Evolutionary conservation across 2,113 vertebrate genomes (phyloP).

Genomic region (Pseudopodoces humilis): DNA sequence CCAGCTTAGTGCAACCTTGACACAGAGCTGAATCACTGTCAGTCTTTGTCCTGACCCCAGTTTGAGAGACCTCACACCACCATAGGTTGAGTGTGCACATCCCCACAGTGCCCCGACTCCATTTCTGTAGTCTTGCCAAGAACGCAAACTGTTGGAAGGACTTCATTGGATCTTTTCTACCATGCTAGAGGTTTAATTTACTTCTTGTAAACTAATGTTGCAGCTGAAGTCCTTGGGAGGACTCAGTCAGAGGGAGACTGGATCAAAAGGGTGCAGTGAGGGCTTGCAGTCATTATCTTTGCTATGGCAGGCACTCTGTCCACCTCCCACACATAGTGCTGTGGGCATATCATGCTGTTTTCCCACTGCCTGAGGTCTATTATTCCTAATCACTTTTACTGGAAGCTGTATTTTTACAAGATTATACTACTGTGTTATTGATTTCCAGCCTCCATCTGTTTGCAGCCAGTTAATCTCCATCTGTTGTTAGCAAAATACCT

Average conservation of each 20-base stretch:
- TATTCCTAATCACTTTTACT: slow-evolving; percentile 2
- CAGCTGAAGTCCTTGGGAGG: neutral
- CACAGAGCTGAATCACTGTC: neutral
- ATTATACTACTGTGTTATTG: neutral
- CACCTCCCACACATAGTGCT: neutral
- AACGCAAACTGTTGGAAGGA: neutral
- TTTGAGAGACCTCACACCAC: neutral
- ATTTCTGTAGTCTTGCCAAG: neutral
- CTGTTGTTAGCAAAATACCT: slow-evolving; percentile 31
- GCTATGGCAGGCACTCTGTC: neutral
- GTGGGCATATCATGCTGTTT: neutral
- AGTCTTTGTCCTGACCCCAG: neutral
- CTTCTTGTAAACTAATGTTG: neutral
- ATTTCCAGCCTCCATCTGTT: slow-evolving; percentile 26
- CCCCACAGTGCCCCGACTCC: neutral
- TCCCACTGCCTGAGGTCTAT: neutral
- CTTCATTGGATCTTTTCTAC: neutral
- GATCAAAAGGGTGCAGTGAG: neutral
- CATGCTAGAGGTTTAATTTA: neutral
- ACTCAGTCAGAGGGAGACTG: neutral
- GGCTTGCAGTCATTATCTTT: neutral
- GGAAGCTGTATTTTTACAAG: neutral
- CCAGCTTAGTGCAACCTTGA: neutral
- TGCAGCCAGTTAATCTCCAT: neutral
- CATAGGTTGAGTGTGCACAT: neutral